Evolutionary conservation across 2,888 invertebrate genomes (phyloP), one percentile per base, ranked within the genome.

Genomic region (Eupithecia centaureata): DNA sequence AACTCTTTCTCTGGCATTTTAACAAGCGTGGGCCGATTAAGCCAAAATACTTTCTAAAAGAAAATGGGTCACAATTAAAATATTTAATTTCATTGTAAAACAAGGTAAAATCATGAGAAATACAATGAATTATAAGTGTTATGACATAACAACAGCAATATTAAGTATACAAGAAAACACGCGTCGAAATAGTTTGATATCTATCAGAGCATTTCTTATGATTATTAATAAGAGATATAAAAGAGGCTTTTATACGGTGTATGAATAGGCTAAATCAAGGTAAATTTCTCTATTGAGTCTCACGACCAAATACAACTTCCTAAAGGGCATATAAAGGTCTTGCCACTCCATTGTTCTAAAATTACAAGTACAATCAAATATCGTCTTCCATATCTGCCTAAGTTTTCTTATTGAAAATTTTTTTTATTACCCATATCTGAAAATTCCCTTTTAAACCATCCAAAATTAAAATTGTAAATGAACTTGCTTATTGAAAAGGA

Each of bases 211-310:
- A 22, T 47, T 47, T 47, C 47, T 47, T 47, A 47, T 47, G 47
- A 47, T 47, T 47, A 47, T 47, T 18, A 47, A 47, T 47, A 47
- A 47, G 18, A 22, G 42, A 42, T 13, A 42, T 32, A 68, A 68
- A 33, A 61, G 68, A 69, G 62, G 63, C 68, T 72, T 67, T 42
- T 52, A 58, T 18, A 25, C 28, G 38, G 33, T 56, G 56, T 42
- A 27, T 65, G 12, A 30, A 47, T 22, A 47, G 10, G 22, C 4
- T 32, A 18, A 28, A 32, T 18, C 27, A 13, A 27, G 27, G 4
- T 27, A 7, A 52, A 25, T 4, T 27, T 51, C 13, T 52, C 15
- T 52, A 27, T 52, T 10, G 22, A 57, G 22, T 5, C 30, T 18
- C 57, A 10, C 12, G 22, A 18, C 22, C 32, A 32, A 57, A 57